Evolutionary conservation across 1,140 invertebrate species (phyloP).

Genomic region (Drosophila parabipectinata): DNA sequence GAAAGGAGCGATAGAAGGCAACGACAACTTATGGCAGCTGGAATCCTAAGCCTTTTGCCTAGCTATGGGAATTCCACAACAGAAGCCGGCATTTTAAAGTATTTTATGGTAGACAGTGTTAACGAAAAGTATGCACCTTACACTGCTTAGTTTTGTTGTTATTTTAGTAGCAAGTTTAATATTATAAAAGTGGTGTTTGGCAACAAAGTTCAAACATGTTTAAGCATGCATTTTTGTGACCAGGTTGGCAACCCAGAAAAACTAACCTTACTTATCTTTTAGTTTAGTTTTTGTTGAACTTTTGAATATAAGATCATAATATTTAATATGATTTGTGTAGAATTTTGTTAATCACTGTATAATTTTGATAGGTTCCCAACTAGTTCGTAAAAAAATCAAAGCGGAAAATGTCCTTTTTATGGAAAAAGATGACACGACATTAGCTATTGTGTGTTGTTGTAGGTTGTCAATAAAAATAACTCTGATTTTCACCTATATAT

Average conservation of each 20-base stretch:
- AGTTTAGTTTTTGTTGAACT: too few species aligned
- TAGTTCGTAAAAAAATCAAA: constrained; percentile 22
- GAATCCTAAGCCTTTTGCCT: constrained; percentile 59
- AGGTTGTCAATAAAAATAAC: constrained; percentile 53
- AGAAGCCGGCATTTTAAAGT: constrained; percentile 53
- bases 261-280: too few species aligned
- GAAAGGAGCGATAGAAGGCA: constrained; percentile 32
- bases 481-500: constrained; percentile 18
- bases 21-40: constrained; percentile 69
- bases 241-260: too few species aligned
- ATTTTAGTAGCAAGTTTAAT: neutral
- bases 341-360: neutral
- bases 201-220: too few species aligned
- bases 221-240: too few species aligned
- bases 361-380: neutral
- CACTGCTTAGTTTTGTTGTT: neutral
- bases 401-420: constrained; percentile 4
- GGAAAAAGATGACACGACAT: constrained; percentile 20
- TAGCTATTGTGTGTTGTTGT: constrained; percentile 22
- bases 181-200: too few species aligned
- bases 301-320: too few species aligned
- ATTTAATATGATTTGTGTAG: neutral
- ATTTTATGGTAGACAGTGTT: constrained; percentile 47
- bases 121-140: constrained; percentile 33
- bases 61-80: constrained; percentile 47